Evolutionary conservation across 2,113 vertebrate genomes (phyloP).

Genomic region (human (Homo sapiens)): DNA sequence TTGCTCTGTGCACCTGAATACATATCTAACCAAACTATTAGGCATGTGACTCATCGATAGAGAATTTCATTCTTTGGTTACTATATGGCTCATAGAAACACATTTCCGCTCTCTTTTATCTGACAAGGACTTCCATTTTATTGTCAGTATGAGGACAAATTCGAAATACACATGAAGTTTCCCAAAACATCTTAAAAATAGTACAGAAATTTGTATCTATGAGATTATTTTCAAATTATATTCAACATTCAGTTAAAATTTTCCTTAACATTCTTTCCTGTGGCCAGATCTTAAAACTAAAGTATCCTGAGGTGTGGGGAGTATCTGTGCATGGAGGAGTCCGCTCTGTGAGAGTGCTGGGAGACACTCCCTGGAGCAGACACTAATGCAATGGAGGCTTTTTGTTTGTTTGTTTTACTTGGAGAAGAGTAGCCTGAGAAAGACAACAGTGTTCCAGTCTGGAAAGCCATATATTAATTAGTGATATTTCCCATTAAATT

Average conservation of each 20-base stretch:
- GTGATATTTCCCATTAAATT: constrained; percentile 16
- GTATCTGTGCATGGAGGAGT: neutral
- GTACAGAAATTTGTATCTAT: neutral
- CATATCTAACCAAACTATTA: neutral
- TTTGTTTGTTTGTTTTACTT: neutral
- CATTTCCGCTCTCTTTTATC: neutral
- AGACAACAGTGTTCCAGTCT: neutral
- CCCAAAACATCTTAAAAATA: neutral
- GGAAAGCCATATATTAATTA: neutral
- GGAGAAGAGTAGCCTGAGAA: neutral
- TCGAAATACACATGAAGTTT: neutral
- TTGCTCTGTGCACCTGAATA: neutral
- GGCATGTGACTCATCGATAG: neutral
- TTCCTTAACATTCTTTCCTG: neutral
- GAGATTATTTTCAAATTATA: neutral
- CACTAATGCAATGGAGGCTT: neutral
- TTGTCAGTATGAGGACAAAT: neutral
- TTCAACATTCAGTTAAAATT: neutral
- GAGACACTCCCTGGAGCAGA: neutral
- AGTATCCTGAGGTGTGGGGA: neutral
- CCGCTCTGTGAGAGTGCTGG: neutral
- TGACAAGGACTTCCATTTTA: neutral
- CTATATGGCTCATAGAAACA: neutral
- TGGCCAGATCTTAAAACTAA: neutral
- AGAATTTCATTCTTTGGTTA: neutral